Base-by-base conservation (phyloP, 2,797 vertebrate genomes). In the Neoniphon sammara region DNA sequence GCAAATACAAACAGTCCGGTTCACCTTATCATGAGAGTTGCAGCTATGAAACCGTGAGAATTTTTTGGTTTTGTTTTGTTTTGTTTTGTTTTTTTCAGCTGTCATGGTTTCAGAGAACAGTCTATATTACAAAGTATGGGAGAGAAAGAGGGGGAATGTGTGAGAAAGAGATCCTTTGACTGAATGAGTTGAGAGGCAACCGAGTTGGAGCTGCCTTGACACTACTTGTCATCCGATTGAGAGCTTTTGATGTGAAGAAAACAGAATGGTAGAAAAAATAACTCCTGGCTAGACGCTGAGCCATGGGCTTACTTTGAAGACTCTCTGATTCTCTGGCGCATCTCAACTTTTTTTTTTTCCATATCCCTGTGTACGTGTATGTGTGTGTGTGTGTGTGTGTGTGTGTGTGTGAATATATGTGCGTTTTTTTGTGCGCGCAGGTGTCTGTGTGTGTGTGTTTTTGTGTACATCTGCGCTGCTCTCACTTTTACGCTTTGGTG, bases 241-340 rank as follows among this genome's bases (percentile, higher is more conserved):
- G 82, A 76, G 72, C 72, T 85, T 88, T 88, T 87, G 81, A 91
- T 84, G 81, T 85, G 68, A 71, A 81, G 75, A 75, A 82, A 86
- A 78, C 53, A 80, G 54, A 86, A 83, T 36, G 21, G 58, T 14
- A 73, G 63, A 80, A 81, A 82, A 80, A 81, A 81, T 47, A 74
- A 78, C 80, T 88, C 46, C 54, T 77, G 77, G 84, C 78, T 64
- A 71, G 76, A 68, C 8, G 18, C 70, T 72, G 84, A 85, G 73
- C 76, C 23, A 46, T 17, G 25, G 60, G 66, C 73, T 78, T 53
- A 54, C 76, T 87, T 83, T 89, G 73, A 87, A 86, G 64, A 34
- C 50, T 46, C 30, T 18, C n/a, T 25, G 72, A 71, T 54, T 78
- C 75, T 8, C 2, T 23, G 23, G 64, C 74, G 39, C 47, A 64